phyloP scores from a whole-genome alignment of 2,888 invertebrate species.

The Ophion ventricosus region DNA sequence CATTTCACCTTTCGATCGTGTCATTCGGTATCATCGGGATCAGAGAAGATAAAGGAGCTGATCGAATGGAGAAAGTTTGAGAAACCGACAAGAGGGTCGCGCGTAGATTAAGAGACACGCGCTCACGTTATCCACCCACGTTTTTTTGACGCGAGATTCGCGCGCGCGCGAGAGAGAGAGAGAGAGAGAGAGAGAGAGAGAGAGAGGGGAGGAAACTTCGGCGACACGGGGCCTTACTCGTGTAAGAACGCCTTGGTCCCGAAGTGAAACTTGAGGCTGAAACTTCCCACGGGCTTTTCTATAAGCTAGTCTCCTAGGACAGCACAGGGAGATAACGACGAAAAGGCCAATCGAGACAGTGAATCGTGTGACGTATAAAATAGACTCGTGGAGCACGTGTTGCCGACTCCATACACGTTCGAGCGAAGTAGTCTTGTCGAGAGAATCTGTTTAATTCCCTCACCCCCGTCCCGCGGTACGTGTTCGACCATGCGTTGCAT shows the following conservation, averaged over 20 bases:
- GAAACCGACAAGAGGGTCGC: constrained; percentile 32
- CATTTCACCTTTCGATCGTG: not conserved
- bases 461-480: constrained; percentile 18
- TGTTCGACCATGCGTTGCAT: constrained; percentile 59
- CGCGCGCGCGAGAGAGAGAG: no score
- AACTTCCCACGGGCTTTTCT: constrained; percentile 62
- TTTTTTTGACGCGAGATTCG: constrained; percentile 23
- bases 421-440: constrained; percentile 45
- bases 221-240: not conserved
- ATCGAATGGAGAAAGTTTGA: constrained; percentile 32
- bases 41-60: not conserved
- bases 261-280: constrained; percentile 46
- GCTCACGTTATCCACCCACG: constrained; percentile 57
- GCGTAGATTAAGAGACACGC: constrained; percentile 38
- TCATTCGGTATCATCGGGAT: not conserved
- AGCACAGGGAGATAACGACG: constrained; percentile 48
- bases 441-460: constrained; percentile 54
- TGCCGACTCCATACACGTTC: constrained; percentile 30
- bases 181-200: no score
- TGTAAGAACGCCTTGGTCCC: constrained; percentile 29
- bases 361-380: constrained; percentile 56
- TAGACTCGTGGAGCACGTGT: constrained; percentile 32
- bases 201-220: not conserved
- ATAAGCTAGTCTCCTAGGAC: constrained; percentile 23
- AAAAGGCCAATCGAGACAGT: constrained; percentile 49